These are phyloP conservation scores for Chaetura pelagica DNA, from an alignment of 2,113 vertebrate genomes.

Conservation along the genomic window DNA sequence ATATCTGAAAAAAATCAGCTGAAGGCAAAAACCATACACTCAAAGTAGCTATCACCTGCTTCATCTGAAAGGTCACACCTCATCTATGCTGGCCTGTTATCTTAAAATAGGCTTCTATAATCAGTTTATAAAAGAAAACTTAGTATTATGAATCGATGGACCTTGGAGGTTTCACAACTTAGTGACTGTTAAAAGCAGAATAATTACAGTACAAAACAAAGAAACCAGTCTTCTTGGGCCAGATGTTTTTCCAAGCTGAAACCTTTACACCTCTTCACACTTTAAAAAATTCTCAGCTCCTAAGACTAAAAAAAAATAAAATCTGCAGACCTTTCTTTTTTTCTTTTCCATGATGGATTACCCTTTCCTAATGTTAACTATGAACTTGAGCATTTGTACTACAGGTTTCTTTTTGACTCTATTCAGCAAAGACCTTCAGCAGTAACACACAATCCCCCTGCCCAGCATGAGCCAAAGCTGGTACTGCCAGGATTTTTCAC, in stretches of 20 bases:
- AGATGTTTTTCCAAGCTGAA: not conserved
- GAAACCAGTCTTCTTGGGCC: not conserved
- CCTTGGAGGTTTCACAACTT: not conserved
- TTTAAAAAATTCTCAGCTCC: not conserved
- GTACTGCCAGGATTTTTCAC: not conserved
- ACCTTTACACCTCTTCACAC: not conserved
- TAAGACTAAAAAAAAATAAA: not conserved
- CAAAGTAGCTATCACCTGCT: not conserved
- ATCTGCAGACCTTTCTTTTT: not conserved
- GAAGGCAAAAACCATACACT: not conserved
- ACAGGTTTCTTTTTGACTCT: not conserved
- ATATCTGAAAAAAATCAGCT: not conserved
- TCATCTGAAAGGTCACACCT: not conserved
- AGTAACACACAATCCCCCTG: not conserved
- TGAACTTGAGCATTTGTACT: not conserved
- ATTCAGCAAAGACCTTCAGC: not conserved
- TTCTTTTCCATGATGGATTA: not conserved
- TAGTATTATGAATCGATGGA: not conserved
- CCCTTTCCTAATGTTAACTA: not conserved
- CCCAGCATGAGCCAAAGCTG: not conserved
- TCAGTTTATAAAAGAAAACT: not conserved
- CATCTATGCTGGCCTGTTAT: not conserved
- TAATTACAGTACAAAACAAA: not conserved
- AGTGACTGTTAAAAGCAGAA: not conserved
- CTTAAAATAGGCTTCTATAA: not conserved